Evolutionary conservation across 2,797 vertebrate species (phyloP).

Genomic region (Agapornis canus): DNA sequence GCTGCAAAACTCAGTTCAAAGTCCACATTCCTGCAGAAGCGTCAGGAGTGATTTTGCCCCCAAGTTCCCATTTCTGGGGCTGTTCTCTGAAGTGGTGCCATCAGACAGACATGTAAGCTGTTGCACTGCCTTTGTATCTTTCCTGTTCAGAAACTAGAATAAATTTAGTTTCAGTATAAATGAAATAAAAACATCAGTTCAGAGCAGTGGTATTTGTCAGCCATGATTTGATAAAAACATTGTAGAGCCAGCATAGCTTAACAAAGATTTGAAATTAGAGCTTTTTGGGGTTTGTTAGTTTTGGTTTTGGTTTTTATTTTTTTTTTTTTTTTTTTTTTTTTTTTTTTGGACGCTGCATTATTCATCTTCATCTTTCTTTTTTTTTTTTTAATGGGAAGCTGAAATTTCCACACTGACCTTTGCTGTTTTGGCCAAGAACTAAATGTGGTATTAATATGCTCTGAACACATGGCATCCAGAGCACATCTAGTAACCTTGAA

Average conservation of each 20-base stretch:
- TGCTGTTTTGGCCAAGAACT: not conserved
- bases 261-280: not conserved
- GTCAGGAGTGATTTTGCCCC: not conserved
- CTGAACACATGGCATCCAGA: not conserved
- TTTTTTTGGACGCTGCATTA: no score
- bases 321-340: not conserved
- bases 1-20: not conserved
- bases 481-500: not conserved
- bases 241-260: not conserved
- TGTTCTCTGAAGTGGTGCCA: not conserved
- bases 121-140: not conserved
- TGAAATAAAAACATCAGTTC: not conserved
- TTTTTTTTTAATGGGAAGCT: not conserved
- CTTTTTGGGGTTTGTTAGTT: not conserved
- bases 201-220: not conserved
- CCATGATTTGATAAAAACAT: not conserved
- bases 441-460: fast-evolving
- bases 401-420: not conserved
- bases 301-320: not conserved
- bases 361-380: no score
- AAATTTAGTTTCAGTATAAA: not conserved
- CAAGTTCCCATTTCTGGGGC: not conserved
- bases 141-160: not conserved
- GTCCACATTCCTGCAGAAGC: not conserved
- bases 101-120: not conserved